These are phyloP conservation scores for Pseudomugil gertrudae DNA, from an alignment of 2,797 vertebrate species.

Conservation along the genomic window DNA sequence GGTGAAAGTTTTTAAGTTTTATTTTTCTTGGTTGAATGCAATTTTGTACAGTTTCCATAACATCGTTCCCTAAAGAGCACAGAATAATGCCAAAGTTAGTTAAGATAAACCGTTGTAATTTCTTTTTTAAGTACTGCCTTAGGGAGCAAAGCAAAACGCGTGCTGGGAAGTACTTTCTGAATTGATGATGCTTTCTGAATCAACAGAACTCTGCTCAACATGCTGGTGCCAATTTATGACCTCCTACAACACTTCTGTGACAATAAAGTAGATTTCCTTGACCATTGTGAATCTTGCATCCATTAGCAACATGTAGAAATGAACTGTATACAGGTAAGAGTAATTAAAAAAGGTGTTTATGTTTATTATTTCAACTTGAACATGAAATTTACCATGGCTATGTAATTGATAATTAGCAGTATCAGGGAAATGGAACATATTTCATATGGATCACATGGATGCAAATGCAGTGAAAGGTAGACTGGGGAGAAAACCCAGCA, in stretches of 20 bases:
- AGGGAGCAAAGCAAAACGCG: slow-evolving; percentile 1
- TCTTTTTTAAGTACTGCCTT: too few species aligned
- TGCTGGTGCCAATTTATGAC: accelerated
- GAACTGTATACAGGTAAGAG: slow-evolving; percentile 12
- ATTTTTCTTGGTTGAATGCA: not conserved
- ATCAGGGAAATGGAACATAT: slow-evolving; percentile 1
- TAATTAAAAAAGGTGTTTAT: too few species aligned
- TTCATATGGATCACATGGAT: not conserved
- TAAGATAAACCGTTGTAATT: slow-evolving; percentile 30
- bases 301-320: slow-evolving; percentile 52
- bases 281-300: slow-evolving; percentile 31
- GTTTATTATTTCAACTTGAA: not conserved
- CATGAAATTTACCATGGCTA: too few species aligned
- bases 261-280: slow-evolving; percentile 3
- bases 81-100: slow-evolving; percentile 21
- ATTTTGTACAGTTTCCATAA: slow-evolving; percentile 37
- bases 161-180: not conserved
- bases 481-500: not conserved
- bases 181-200: slow-evolving; percentile 5
- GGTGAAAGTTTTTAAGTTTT: slow-evolving; percentile 17
- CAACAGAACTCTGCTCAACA: slow-evolving; percentile 11
- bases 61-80: slow-evolving; percentile 11
- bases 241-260: slow-evolving; percentile 14
- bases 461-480: not conserved
- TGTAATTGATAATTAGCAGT: too few species aligned